phyloP scores from a whole-genome alignment of 2,797 vertebrate species.

The Coregonus sp. region DNA sequence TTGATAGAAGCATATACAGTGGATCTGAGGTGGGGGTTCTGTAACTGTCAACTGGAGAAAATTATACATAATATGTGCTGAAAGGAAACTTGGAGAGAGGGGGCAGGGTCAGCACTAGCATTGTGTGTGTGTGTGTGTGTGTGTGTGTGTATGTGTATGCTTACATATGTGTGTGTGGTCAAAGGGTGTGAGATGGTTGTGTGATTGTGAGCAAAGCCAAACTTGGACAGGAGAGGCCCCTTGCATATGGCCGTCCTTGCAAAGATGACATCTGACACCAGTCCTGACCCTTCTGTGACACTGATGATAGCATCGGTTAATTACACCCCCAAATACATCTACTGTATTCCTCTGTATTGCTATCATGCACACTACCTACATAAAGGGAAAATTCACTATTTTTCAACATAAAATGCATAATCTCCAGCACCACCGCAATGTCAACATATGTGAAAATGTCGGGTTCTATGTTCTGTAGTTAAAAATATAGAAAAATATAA shows the following conservation, averaged over 20 bases:
- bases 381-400: too few relatives aligned
- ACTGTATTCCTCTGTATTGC: too few relatives aligned
- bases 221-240: too few relatives aligned
- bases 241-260: background rate
- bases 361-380: too few relatives aligned
- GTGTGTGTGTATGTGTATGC: constrained; percentile 10
- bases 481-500: background rate
- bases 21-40: constrained; percentile 5
- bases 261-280: constrained; percentile 2
- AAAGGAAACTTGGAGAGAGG: background rate
- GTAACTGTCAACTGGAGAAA: constrained; percentile 20
- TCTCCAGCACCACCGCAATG: background rate
- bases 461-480: background rate
- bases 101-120: background rate
- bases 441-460: background rate
- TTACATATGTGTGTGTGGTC: constrained; percentile 11
- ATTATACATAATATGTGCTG: constrained; percentile 24
- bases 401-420: too few relatives aligned
- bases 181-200: too few relatives aligned
- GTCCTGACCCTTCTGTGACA: background rate
- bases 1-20: constrained; percentile 76
- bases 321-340: too few relatives aligned
- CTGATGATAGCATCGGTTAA: background rate
- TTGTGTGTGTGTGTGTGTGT: constrained; percentile 12
- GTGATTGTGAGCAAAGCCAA: too few relatives aligned